Evolutionary conservation across 2,888 invertebrate species (phyloP).

Genomic region (Drosophila algonquin): DNA sequence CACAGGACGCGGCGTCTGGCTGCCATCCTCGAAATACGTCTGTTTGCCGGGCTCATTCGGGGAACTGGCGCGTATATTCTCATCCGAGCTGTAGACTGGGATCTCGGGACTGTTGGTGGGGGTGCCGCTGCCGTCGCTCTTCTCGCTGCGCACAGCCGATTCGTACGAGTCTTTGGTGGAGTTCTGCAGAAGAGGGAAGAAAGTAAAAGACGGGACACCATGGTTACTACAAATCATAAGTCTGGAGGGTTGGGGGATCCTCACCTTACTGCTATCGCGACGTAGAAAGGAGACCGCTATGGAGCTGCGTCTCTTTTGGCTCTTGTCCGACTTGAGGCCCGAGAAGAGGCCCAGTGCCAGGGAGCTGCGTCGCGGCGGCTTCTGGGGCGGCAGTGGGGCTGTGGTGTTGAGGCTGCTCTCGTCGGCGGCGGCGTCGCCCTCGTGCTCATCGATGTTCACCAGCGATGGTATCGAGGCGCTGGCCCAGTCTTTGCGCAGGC

Average conservation of each 20-base stretch:
- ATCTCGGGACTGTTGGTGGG: constrained; percentile 77
- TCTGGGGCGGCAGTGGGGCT: constrained; percentile 77
- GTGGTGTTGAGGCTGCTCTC: constrained; percentile 60
- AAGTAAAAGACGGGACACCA: neutral
- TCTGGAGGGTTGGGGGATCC: constrained; percentile 5
- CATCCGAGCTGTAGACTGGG: constrained; percentile 77
- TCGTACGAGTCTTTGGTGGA: constrained; percentile 83
- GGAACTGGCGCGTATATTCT: constrained; percentile 81
- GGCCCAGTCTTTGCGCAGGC: constrained; percentile 83
- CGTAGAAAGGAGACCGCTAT: constrained; percentile 83
- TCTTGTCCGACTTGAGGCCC: constrained; percentile 78
- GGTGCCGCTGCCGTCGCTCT: constrained; percentile 81
- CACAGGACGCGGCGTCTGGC: constrained; percentile 66
- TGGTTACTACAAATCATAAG: neutral
- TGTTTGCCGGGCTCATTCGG: constrained; percentile 80
- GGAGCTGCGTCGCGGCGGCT: constrained; percentile 83
- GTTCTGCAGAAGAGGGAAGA: constrained; percentile 57
- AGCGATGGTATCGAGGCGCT: constrained; percentile 83
- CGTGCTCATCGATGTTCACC: constrained; percentile 83
- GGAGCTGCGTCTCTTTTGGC: constrained; percentile 83
- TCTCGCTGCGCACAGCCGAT: constrained; percentile 83
- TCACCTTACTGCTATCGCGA: constrained; percentile 82
- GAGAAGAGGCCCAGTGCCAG: constrained; percentile 82
- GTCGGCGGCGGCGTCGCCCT: constrained; percentile 71
- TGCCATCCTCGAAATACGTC: constrained; percentile 81